These are phyloP conservation scores for Calycopis cecrops DNA, from an alignment of 1,140 invertebrate species.

Conservation along the genomic window DNA sequence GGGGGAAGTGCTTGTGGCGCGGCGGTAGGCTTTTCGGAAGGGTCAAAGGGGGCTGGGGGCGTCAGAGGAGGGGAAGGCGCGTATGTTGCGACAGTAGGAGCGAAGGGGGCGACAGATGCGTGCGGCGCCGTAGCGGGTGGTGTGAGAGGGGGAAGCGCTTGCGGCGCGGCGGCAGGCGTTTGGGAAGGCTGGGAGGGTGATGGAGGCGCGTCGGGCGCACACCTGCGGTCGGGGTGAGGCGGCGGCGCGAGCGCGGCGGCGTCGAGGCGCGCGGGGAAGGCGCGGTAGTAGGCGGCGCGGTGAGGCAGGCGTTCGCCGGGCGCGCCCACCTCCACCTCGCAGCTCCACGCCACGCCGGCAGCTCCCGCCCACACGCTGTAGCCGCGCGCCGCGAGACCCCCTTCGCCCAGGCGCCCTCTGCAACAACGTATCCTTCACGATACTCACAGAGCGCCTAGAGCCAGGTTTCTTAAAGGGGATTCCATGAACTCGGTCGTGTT, in stretches of 20 bases:
- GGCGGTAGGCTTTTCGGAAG: too few species aligned
- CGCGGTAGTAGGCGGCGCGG: conserved; percentile 81
- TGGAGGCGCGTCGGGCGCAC: conserved; percentile 24
- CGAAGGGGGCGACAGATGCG: background rate
- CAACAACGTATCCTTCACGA: conserved; percentile 26
- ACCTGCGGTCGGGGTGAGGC: conserved; percentile 75
- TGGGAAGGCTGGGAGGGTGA: background rate
- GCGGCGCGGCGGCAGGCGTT: background rate
- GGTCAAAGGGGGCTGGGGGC: too few species aligned
- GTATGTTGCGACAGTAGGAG: background rate
- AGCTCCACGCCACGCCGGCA: conserved; percentile 19
- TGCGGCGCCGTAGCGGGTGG: background rate
- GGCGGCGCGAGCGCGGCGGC: conserved; percentile 86
- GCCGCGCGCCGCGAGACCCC: conserved; percentile 47
- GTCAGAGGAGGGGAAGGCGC: too few species aligned
- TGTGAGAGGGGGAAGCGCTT: background rate
- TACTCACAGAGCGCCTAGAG: too few species aligned
- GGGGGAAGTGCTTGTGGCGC: background rate
- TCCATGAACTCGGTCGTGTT: too few species aligned
- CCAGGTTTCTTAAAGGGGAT: too few species aligned
- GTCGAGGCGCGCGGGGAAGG: conserved; percentile 92
- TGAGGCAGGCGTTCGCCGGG: conserved; percentile 85
- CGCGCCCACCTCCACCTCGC: conserved; percentile 87
- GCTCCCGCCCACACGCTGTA: conserved; percentile 55
- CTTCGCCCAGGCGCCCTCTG: conserved; percentile 55